Percentiles rank a stretch among this genome's conserved stretches.
Evolutionary conservation across 2,113 vertebrate species (phyloP).

Genomic region (Gasterosteus aculeatus): DNA sequence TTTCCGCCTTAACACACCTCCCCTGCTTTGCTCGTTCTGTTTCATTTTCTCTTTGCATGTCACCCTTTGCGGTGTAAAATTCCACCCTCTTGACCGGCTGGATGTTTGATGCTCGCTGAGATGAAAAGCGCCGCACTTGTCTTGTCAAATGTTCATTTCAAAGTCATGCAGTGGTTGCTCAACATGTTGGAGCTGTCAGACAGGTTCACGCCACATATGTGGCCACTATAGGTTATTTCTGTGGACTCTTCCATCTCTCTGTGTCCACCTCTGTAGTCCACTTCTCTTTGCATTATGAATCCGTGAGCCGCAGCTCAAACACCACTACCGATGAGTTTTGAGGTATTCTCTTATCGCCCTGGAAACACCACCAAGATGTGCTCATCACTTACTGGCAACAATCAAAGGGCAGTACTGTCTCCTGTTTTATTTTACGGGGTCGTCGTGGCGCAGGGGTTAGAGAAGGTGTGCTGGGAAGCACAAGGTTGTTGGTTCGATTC

Average conservation of each 20-base stretch:
- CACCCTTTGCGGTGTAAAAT: slow-evolving; percentile 13
- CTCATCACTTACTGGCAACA: neutral
- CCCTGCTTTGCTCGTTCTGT: slow-evolving; percentile 43
- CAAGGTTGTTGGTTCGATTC: no score
- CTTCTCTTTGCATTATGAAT: slow-evolving; percentile 82
- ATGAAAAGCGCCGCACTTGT: slow-evolving; percentile 37
- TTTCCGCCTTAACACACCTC: slow-evolving; percentile 16
- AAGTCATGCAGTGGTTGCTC: slow-evolving; percentile 20
- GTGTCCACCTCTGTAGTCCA: slow-evolving; percentile 55
- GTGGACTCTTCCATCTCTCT: neutral
- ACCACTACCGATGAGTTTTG: slow-evolving; percentile 80
- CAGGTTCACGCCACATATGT: neutral
- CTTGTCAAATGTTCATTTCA: slow-evolving; percentile 15
- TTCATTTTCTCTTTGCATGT: slow-evolving; percentile 36
- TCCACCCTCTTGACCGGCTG: slow-evolving; percentile 8
- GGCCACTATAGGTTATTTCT: neutral
- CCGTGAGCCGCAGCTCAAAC: slow-evolving; percentile 73
- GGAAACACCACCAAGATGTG: slow-evolving; percentile 6
- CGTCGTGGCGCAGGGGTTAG: no score
- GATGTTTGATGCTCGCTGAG: slow-evolving; percentile 29
- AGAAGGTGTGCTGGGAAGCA: no score
- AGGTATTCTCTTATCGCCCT: slow-evolving; percentile 75
- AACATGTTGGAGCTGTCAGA: slow-evolving; percentile 36
- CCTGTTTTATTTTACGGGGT: no score
- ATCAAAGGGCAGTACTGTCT: no score